phyloP scores from a whole-genome alignment of 1,140 invertebrate genomes.

The Parasteatoda tepidariorum region DNA sequence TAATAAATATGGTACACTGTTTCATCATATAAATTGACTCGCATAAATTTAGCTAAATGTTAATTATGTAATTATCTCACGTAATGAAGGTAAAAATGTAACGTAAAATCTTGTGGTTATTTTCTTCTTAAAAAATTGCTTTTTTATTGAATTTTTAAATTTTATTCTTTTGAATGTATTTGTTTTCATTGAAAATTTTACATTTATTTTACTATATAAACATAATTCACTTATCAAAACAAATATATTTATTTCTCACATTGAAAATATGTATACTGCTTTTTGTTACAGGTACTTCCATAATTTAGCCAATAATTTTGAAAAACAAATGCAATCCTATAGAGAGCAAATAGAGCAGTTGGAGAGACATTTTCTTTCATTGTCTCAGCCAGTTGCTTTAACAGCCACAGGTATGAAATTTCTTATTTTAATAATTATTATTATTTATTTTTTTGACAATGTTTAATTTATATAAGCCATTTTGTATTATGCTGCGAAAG shows the following conservation, averaged over 20 bases:
- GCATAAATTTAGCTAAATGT: too few relatives aligned
- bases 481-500: too few relatives aligned
- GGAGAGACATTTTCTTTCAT: constrained; percentile 78
- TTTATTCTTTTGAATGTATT: too few relatives aligned
- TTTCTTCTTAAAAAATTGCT: too few relatives aligned
- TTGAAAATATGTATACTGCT: background rate
- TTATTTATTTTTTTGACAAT: background rate
- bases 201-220: background rate
- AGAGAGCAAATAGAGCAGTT: constrained; percentile 80
- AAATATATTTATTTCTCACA: background rate
- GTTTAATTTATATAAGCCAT: constrained; percentile 62
- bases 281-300: constrained; percentile 72
- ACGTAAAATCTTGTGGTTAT: too few relatives aligned
- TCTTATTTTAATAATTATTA: background rate
- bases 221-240: background rate
- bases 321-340: constrained; percentile 76
- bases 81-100: too few relatives aligned
- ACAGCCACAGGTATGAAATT: constrained; percentile 75
- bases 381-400: constrained; percentile 76
- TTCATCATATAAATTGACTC: too few relatives aligned
- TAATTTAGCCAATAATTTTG: constrained; percentile 78
- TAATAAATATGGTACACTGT: too few relatives aligned
- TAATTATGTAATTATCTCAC: too few relatives aligned
- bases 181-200: too few relatives aligned
- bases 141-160: too few relatives aligned